Evolutionary conservation across 2,113 vertebrate species (phyloP).

Genomic region (Sphyrna mokarran): DNA sequence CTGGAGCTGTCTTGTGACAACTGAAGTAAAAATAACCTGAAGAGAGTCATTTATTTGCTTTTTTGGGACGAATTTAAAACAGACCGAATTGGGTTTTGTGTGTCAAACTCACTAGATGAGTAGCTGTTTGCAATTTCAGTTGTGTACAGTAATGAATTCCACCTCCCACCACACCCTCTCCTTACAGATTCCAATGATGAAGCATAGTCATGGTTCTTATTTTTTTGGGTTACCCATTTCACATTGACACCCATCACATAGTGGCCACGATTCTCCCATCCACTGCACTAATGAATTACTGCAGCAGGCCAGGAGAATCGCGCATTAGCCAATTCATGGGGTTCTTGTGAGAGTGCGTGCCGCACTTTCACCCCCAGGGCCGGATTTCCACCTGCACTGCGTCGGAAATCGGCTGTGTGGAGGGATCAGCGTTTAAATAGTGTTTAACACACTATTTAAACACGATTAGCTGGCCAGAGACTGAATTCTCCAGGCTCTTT

Average conservation of each 20-base stretch:
- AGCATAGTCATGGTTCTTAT: background rate
- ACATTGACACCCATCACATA: background rate
- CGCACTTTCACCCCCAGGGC: no score
- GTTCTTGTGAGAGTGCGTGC: no score
- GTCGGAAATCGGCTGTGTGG: no score
- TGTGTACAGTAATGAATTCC: background rate
- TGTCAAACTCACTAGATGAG: background rate
- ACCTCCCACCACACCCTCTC: background rate
- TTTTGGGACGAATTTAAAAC: background rate
- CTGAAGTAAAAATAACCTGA: background rate
- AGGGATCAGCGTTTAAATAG: no score
- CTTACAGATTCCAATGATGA: background rate
- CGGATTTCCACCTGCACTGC: no score
- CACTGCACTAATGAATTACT: no score
- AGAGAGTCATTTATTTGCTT: background rate
- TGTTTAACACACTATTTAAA: no score
- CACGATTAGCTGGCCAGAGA: no score
- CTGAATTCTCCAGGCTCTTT: no score
- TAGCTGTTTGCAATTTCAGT: background rate
- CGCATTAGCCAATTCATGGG: no score
- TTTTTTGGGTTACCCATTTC: background rate
- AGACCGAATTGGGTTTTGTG: background rate
- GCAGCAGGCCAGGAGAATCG: no score
- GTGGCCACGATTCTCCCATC: no score
- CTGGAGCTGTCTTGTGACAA: background rate